Evolutionary conservation across 2,797 vertebrate genomes (phyloP).

Genomic region (Alauda arvensis): DNA sequence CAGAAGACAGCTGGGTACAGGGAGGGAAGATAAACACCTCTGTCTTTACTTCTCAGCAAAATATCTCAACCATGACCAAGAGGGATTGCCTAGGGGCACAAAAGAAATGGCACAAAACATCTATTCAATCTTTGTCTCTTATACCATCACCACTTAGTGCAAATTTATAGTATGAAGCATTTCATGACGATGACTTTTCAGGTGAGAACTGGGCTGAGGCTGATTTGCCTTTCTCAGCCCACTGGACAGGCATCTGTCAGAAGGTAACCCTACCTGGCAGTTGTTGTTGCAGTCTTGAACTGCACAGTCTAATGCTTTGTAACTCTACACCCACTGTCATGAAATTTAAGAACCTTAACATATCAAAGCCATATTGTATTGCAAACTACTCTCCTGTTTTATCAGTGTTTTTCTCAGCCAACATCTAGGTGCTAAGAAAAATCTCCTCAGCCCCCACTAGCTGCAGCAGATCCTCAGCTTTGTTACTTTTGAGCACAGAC

Average conservation of each 20-base stretch:
- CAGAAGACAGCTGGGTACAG: background rate
- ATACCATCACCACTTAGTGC: background rate
- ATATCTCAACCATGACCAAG: constrained; percentile 20
- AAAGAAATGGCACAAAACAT: background rate
- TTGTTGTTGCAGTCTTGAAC: background rate
- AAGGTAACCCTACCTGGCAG: background rate
- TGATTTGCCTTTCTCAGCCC: background rate
- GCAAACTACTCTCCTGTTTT: background rate
- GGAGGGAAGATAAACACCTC: constrained; percentile 37
- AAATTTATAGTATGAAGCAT: background rate
- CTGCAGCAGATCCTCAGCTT: background rate
- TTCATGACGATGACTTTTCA: background rate
- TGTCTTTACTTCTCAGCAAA: background rate
- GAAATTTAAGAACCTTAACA: background rate
- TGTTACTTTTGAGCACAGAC: accelerated
- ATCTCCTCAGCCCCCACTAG: background rate
- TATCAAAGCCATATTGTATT: background rate
- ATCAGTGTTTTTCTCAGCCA: background rate
- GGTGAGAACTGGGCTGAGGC: background rate
- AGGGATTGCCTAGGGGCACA: background rate
- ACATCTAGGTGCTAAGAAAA: background rate
- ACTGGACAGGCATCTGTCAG: background rate
- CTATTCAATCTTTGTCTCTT: constrained; percentile 31
- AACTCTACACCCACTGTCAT: background rate
- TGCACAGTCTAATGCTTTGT: background rate